Base-by-base conservation (phyloP, 2,888 invertebrate species). In the Polydrusus pterygomalis region DNA sequence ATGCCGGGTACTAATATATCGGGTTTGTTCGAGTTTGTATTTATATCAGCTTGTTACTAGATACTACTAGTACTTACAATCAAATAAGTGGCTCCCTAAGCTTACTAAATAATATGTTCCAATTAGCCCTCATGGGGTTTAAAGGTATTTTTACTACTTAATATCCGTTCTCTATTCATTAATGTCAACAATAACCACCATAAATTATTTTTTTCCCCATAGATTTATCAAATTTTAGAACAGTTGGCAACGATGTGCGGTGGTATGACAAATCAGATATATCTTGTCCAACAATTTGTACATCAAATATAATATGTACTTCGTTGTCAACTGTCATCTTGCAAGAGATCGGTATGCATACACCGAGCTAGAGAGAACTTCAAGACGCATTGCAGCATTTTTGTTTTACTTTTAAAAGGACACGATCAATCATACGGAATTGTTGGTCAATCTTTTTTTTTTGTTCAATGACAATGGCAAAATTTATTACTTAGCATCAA, bases 241-340 rank as follows among this genome's bases (percentile, higher is more conserved):
- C n/a, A 65, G n/a, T 49, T 64, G 78, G 73, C 78, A 78, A 75
- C 78, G 43, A 49, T 15, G 75, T 30, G 20, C 13, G 45, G 25
- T 3, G 58, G 34, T 73, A 75, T 72, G 75, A 75, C 75, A 75
- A 25, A 75, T 78, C 78, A 78, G 75, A 78, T 78, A 78, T 78
- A 68, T 40, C 73, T 45, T 72, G 65, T 78, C 75, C 54, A 70
- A 75, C 73, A 72, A 76, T 76, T 76, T 76, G 76, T 78, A 76
- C 71, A 78, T 76, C 76, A 78, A 77, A 76, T 70, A 69, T n/a
- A n/a, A n/a, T 45, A 63, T 70, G 74, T 76, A 74, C 63, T 72
- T 43, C 56, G 74, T 78, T 78, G 78, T 78, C 77, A 77, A 78
- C 76, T 78, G 78, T 78, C 78, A 78, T 78, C 70, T 65, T 70